These are phyloP conservation scores for Ptilorrhoa leucosticta DNA, from an alignment of 2,113 vertebrate species.

Conservation along the genomic window DNA sequence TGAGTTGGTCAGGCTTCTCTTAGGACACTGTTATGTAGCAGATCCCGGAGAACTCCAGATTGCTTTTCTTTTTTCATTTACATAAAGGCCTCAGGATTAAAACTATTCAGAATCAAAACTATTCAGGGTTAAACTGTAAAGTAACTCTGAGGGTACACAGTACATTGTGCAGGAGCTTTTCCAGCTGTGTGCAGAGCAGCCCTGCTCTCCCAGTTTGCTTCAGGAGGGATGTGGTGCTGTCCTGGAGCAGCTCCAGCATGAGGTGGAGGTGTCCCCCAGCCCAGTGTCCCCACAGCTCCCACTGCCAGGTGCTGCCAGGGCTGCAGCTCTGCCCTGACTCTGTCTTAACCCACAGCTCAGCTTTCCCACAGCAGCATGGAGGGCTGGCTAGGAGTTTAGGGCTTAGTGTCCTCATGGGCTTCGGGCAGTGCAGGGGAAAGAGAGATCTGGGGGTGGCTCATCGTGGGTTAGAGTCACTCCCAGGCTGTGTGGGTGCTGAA, in stretches of 20 bases:
- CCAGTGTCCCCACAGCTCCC: not conserved
- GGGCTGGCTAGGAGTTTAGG: not conserved
- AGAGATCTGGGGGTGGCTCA: not conserved
- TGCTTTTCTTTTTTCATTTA: not conserved
- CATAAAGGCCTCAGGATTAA: not conserved
- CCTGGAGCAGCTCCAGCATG: not conserved
- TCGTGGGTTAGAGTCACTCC: not conserved
- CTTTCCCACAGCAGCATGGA: not conserved
- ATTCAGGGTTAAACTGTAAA: not conserved
- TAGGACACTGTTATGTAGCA: not conserved
- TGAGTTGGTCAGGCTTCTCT: not conserved
- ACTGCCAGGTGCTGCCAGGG: not conserved
- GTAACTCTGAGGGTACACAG: not conserved
- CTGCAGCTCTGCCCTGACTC: not conserved
- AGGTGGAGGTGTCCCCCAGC: not conserved
- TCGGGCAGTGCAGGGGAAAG: not conserved
- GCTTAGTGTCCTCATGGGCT: not conserved
- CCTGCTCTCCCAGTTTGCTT: fast-evolving
- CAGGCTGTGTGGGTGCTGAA: not conserved
- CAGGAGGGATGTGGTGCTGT: not conserved
- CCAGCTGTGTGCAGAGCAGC: not conserved
- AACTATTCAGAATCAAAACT: not conserved
- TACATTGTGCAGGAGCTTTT: not conserved
- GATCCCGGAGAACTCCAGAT: not conserved
- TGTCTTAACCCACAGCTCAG: not conserved